phyloP scores from a whole-genome alignment of 2,113 vertebrate genomes.

The Isurus oxyrinchus region DNA sequence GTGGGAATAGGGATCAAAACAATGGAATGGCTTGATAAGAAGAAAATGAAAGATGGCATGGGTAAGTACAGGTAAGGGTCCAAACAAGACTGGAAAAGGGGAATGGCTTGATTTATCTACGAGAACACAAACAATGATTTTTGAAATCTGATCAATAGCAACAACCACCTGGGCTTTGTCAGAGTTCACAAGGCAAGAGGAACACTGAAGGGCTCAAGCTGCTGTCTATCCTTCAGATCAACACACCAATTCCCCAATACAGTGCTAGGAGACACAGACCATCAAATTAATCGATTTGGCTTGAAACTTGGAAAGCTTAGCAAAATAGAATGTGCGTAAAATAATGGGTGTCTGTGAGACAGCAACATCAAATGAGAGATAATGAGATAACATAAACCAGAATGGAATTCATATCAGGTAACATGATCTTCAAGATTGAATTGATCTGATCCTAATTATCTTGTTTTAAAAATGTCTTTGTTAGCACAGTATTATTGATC shows the following conservation, averaged over 20 bases:
- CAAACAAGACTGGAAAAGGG: neutral
- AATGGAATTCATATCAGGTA: neutral
- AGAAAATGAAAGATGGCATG: neutral
- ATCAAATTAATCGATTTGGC: neutral
- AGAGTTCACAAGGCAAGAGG: neutral
- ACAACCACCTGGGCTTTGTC: neutral
- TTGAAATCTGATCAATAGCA: neutral
- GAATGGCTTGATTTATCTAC: neutral
- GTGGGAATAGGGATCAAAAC: neutral
- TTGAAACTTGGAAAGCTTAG: neutral
- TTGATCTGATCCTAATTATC: conserved; percentile 13
- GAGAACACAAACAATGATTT: neutral
- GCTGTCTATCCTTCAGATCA: neutral
- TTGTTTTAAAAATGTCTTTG: conserved; percentile 10
- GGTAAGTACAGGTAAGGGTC: neutral
- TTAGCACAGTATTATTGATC: neutral
- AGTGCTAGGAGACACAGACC: neutral
- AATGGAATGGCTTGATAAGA: neutral
- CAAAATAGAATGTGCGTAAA: neutral
- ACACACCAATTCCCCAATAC: neutral
- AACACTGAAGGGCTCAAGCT: neutral
- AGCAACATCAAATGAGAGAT: neutral
- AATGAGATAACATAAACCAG: neutral
- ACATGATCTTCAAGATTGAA: neutral
- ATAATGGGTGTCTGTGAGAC: neutral